A percentile compares a stretch with the other conserved stretches of the same genome.
Evolutionary conservation across 1,140 invertebrate species (phyloP).

Genomic region (Amphibalanus amphitrite): DNA sequence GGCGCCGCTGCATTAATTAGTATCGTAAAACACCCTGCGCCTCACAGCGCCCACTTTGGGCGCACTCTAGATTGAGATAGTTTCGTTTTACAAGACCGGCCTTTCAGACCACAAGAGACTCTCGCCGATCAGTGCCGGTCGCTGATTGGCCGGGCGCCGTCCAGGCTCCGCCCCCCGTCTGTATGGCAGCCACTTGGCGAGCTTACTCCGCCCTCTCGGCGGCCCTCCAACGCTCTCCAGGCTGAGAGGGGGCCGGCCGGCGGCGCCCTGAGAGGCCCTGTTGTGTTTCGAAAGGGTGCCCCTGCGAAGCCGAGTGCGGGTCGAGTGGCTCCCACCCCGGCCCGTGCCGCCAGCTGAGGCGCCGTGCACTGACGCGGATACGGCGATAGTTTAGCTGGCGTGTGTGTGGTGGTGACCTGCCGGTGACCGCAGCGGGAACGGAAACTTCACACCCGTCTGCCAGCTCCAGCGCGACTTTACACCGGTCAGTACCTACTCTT

Average conservation of each 20-base stretch:
- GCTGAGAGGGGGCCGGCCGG: not conserved
- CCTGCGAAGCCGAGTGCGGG: not conserved
- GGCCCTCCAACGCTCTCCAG: not conserved
- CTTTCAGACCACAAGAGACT: not conserved
- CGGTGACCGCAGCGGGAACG: too few relatives aligned
- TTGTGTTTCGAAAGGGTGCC: not conserved
- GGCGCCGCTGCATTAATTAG: not conserved
- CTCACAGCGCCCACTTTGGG: not conserved
- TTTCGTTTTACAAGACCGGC: not conserved
- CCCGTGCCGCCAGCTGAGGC: too few relatives aligned
- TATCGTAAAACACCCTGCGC: not conserved
- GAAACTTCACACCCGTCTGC: too few relatives aligned
- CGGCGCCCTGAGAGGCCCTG: not conserved
- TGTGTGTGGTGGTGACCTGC: too few relatives aligned
- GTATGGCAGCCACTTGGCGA: not conserved
- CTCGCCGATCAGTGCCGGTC: not conserved
- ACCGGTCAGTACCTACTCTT: too few relatives aligned
- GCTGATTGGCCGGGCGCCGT: not conserved
- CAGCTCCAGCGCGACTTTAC: too few relatives aligned
- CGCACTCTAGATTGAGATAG: not conserved
- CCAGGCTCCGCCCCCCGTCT: not conserved
- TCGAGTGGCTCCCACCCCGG: too few relatives aligned
- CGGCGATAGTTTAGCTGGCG: too few relatives aligned
- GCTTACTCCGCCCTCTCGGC: not conserved
- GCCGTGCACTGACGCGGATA: too few relatives aligned